These are phyloP conservation scores for Rhyacichthys aspro DNA, from an alignment of 2,797 vertebrate genomes.

Conservation along the genomic window DNA sequence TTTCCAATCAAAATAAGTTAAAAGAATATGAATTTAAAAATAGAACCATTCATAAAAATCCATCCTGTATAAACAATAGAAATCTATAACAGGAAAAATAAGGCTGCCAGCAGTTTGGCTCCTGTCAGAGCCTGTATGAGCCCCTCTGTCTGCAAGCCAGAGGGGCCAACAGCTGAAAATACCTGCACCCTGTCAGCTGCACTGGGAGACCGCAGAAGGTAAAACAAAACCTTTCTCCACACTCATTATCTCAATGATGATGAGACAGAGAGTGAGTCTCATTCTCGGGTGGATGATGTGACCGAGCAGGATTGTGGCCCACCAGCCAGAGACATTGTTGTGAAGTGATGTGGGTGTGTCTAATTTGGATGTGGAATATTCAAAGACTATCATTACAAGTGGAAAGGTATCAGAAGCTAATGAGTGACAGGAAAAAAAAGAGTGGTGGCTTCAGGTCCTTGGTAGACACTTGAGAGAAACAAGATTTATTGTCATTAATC, in stretches of 20 bases:
- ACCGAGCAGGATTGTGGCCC: slow-evolving; percentile 64
- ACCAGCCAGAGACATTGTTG: slow-evolving; percentile 63
- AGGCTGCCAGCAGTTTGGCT: slow-evolving; percentile 59
- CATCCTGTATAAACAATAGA: slow-evolving; percentile 41
- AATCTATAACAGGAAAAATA: slow-evolving; percentile 65
- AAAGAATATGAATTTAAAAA: slow-evolving; percentile 5
- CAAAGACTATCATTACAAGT: slow-evolving; percentile 44
- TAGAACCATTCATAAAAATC: slow-evolving; percentile 10
- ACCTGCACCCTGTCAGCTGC: slow-evolving; percentile 77
- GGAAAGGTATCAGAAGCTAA: slow-evolving; percentile 30
- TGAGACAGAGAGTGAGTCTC: slow-evolving; percentile 54
- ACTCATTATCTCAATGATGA: slow-evolving; percentile 68
- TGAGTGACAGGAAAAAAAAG: slow-evolving; percentile 22
- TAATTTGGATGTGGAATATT: slow-evolving; percentile 68
- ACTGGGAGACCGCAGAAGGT: slow-evolving; percentile 68
- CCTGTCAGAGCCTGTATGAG: slow-evolving; percentile 57
- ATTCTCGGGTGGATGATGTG: slow-evolving; percentile 57
- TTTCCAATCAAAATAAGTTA: background rate
- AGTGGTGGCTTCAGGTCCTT: background rate
- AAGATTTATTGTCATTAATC: too few species aligned
- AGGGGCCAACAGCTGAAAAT: slow-evolving; percentile 81
- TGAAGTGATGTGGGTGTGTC: slow-evolving; percentile 48
- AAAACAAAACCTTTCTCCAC: slow-evolving; percentile 79
- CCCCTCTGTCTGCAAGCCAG: slow-evolving; percentile 77
- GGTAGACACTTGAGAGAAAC: background rate